Conservation (phyloP, 2,888 invertebrate genomes). For the Tridacna gigas region DNA sequence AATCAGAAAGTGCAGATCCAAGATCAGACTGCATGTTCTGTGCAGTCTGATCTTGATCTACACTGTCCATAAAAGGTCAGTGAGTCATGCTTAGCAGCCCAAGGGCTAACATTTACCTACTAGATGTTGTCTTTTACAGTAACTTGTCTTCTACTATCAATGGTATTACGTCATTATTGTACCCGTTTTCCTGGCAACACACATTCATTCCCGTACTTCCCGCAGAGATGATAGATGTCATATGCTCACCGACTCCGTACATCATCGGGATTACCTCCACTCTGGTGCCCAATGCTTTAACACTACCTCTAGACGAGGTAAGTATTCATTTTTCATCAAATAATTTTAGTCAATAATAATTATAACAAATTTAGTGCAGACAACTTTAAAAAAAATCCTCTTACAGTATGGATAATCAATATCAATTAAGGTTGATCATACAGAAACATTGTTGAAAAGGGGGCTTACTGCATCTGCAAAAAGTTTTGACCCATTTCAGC, state of each 20-base stretch:
- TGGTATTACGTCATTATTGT: constrained; percentile 90
- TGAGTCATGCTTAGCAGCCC: too few species aligned
- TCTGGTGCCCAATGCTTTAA: constrained; percentile 73
- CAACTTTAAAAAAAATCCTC: too few species aligned
- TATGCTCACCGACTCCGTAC: constrained; percentile 91
- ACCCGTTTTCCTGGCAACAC: constrained; percentile 94
- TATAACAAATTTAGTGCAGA: neutral
- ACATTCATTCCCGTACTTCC: constrained; percentile 92
- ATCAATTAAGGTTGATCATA: too few species aligned
- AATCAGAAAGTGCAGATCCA: too few species aligned
- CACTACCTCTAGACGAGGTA: constrained; percentile 87
- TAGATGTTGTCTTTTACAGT: constrained; percentile 84
- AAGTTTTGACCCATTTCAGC: too few species aligned
- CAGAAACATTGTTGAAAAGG: too few species aligned
- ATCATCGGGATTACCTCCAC: constrained; percentile 89
- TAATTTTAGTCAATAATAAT: neutral
- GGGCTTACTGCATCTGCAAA: too few species aligned
- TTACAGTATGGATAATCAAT: too few species aligned
- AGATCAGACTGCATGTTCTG: too few species aligned
- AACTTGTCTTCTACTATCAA: constrained; percentile 91
- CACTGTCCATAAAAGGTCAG: too few species aligned
- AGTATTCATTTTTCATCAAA: constrained; percentile 26
- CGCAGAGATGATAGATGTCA: constrained; percentile 87
- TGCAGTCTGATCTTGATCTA: too few species aligned
- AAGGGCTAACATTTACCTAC: too few species aligned